Conservation (phyloP, 37 sponge, comb jelly and placozoan genomes). For the Cliona cf. orientalis region DNA sequence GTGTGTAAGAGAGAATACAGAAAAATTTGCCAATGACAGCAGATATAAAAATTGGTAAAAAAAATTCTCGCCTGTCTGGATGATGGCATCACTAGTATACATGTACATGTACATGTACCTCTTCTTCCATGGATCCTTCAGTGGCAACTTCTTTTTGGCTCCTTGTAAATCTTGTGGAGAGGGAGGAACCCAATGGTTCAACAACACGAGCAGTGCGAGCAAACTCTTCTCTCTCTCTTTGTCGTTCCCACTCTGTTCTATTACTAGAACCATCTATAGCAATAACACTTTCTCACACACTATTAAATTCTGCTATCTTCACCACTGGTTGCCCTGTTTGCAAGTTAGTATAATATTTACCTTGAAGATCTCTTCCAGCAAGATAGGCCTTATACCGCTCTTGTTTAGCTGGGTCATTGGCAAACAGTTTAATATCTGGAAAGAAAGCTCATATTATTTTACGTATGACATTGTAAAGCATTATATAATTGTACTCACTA, state of each 20-base stretch:
- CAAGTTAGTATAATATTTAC: neutral
- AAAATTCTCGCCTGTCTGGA: no score
- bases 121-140: no score
- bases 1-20: neutral
- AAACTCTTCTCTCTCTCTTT: constrained; percentile 82
- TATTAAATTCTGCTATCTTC: neutral
- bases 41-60: no score
- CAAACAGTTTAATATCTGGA: constrained; percentile 56
- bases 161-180: constrained; percentile 68
- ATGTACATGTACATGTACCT: no score
- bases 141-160: constrained; percentile 10
- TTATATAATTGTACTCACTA: no score
- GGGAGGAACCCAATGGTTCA: constrained; percentile 56
- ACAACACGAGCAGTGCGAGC: constrained; percentile 39
- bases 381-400: constrained; percentile 56
- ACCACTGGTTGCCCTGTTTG: neutral
- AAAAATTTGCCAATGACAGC: neutral
- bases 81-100: no score
- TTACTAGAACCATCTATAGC: neutral
- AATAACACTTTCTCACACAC: neutral
- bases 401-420: constrained; percentile 56
- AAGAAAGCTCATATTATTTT: neutral
- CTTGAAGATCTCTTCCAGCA: constrained; percentile 22
- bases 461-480: no score
- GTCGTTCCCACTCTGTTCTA: constrained; percentile 88